Evolutionary conservation across 2,797 vertebrate species (phyloP).

Genomic region (Anguilla pacifica): DNA sequence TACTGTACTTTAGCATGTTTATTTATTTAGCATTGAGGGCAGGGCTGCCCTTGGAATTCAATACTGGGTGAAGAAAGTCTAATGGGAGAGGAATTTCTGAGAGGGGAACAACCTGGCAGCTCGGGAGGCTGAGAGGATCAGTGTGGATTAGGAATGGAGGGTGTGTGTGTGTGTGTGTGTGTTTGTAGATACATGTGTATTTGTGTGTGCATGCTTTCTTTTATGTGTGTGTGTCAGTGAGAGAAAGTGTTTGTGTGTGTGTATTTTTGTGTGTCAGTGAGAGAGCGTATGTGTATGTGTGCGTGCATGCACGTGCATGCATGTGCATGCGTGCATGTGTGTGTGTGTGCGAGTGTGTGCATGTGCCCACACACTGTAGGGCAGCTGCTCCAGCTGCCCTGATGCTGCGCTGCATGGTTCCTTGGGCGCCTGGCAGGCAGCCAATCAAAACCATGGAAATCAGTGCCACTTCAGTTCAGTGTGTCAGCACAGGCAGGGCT

Average conservation of each 20-base stretch:
- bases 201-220: conserved; percentile 44
- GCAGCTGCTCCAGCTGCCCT: conserved; percentile 65
- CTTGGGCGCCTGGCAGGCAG: conserved; percentile 70
- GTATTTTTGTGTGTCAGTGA: background rate
- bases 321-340: conserved; percentile 33
- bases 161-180: conserved; percentile 25
- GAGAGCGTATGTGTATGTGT: conserved; percentile 27
- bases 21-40: conserved; percentile 27
- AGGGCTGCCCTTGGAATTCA: conserved; percentile 22
- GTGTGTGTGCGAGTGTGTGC: conserved; percentile 17
- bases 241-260: background rate
- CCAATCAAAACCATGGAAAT: conserved; percentile 70
- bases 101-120: conserved; percentile 30
- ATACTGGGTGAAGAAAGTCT: conserved; percentile 18
- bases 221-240: conserved; percentile 27
- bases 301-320: conserved; percentile 16
- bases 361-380: conserved; percentile 64
- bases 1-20: conserved; percentile 21
- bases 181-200: conserved; percentile 14
- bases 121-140: conserved; percentile 25
- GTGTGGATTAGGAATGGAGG: conserved; percentile 29
- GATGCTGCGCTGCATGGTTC: conserved; percentile 65
- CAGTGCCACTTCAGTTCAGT: conserved; percentile 76
- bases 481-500: conserved; percentile 63
- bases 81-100: conserved; percentile 36